These are phyloP conservation scores for Otus sunia DNA, from an alignment of 2,113 vertebrate genomes.

Conservation along the genomic window DNA sequence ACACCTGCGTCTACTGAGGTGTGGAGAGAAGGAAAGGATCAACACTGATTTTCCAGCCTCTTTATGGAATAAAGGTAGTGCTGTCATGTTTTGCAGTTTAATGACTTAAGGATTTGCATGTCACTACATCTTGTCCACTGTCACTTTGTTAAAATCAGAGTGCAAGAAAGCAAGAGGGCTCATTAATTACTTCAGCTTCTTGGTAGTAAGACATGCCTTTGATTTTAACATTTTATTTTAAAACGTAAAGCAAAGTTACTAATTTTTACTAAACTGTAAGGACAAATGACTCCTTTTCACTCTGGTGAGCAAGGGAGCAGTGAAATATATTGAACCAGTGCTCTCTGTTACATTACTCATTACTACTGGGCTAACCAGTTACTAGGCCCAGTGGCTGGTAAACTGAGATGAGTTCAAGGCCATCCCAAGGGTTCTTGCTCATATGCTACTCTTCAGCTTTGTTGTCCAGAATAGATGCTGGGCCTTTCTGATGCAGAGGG, in stretches of 20 bases:
- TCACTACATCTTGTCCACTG: slow-evolving; percentile 49
- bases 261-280: not conserved
- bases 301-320: not conserved
- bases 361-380: not conserved
- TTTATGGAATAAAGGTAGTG: slow-evolving; percentile 61
- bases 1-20: slow-evolving; percentile 52
- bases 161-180: slow-evolving; percentile 11
- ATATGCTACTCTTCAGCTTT: not conserved
- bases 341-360: not conserved
- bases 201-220: slow-evolving; percentile 39
- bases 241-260: not conserved
- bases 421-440: not conserved
- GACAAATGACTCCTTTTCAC: not conserved
- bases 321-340: not conserved
- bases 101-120: slow-evolving; percentile 37
- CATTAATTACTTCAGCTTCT: slow-evolving; percentile 24
- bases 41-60: slow-evolving; percentile 64
- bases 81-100: slow-evolving; percentile 65
- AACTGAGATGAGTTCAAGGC: not conserved
- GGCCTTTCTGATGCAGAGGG: not conserved
- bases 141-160: slow-evolving; percentile 65
- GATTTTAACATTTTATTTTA: slow-evolving; percentile 32
- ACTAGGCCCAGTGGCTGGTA: not conserved
- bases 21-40: not conserved
- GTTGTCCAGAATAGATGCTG: accelerated